phyloP scores from a whole-genome alignment of 1,140 invertebrate genomes.

The Microplitis mediator region DNA sequence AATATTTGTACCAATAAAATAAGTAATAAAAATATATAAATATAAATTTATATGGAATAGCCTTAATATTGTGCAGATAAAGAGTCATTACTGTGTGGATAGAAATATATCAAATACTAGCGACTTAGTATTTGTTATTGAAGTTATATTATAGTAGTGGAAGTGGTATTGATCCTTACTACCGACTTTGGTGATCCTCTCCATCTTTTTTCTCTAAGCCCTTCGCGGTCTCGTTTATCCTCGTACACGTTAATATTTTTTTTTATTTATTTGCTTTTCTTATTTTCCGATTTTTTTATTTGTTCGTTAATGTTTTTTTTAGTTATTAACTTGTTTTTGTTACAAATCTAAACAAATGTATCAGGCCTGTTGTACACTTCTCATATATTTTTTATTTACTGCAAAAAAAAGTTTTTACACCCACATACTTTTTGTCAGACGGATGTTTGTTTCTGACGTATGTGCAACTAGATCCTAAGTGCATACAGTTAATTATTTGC shows the following conservation, averaged over 20 bases:
- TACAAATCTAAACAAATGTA: background rate
- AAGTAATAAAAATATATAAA: too few relatives aligned
- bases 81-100: background rate
- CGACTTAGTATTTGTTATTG: background rate
- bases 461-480: conserved; percentile 12
- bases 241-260: background rate
- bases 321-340: background rate
- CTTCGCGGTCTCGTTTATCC: conserved; percentile 21
- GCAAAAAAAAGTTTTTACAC: background rate
- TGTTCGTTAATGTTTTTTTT: background rate
- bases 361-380: conserved; percentile 1
- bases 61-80: background rate
- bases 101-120: background rate
- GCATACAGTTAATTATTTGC: conserved; percentile 15
- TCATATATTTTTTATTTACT: background rate
- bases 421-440: background rate
- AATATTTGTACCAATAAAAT: too few relatives aligned
- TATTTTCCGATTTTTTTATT: background rate
- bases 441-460: conserved; percentile 5
- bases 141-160: background rate
- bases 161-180: conserved; percentile 23
- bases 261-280: conserved; percentile 1
- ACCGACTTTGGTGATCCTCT: conserved; percentile 38
- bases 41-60: too few relatives aligned
- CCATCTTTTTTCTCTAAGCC: conserved; percentile 16